phyloP scores from a whole-genome alignment of 2,888 invertebrate species.

The Phymatocera aterrima region DNA sequence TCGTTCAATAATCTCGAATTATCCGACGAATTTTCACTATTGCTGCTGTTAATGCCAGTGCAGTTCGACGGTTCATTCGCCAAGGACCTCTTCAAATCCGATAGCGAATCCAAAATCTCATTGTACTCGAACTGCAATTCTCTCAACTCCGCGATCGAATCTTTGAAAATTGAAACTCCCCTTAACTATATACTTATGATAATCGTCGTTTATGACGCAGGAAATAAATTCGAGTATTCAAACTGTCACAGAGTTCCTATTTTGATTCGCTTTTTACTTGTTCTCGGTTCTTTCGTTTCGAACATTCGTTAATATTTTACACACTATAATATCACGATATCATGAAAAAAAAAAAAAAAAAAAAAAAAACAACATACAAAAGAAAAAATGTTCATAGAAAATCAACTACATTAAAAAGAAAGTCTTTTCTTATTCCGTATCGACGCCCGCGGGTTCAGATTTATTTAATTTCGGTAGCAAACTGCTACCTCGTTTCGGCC shows the following conservation, averaged over 20 bases:
- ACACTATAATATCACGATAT: too few relatives aligned
- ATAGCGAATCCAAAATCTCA: conserved; percentile 19
- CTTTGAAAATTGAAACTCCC: not conserved
- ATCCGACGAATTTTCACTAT: not conserved
- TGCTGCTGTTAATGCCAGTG: not conserved
- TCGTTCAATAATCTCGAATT: not conserved
- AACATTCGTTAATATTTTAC: too few relatives aligned
- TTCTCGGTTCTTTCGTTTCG: too few relatives aligned
- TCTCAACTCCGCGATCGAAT: conserved; percentile 4
- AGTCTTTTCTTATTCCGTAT: conserved; percentile 11
- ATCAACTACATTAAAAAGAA: too few relatives aligned
- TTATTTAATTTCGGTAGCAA: conserved; percentile 65
- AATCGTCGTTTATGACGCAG: not conserved
- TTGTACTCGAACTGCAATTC: conserved; percentile 29
- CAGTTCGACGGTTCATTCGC: not conserved
- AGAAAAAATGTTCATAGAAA: too few relatives aligned
- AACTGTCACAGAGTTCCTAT: too few relatives aligned
- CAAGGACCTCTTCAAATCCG: conserved; percentile 21
- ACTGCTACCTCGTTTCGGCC: conserved; percentile 73
- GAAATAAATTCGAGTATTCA: not conserved
- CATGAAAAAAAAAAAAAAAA: too few relatives aligned
- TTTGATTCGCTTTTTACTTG: too few relatives aligned
- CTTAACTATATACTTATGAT: too few relatives aligned
- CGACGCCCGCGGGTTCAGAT: not conserved
- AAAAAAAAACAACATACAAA: too few relatives aligned